A percentile compares a stretch with the other conserved stretches of the same genome.
These are phyloP conservation scores for Sorex maritimensis DNA, from an alignment of 2,797 vertebrate species.

Conservation along the genomic window DNA sequence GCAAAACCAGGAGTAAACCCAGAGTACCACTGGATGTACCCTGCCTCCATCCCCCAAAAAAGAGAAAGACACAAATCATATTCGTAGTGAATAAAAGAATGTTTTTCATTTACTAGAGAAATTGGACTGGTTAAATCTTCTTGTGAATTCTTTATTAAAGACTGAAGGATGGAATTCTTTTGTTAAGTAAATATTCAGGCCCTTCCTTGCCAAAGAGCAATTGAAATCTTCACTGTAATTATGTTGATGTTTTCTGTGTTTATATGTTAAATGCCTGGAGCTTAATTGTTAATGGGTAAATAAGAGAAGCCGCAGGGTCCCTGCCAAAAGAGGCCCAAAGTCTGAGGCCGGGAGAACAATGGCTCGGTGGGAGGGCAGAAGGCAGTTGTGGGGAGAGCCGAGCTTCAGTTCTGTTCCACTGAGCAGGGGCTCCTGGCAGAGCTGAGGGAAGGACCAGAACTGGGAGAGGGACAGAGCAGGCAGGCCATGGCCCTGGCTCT, in stretches of 20 bases:
- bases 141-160: conserved; percentile 83
- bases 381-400: background rate
- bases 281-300: conserved; percentile 86
- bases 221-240: conserved; percentile 83
- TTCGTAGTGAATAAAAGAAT: conserved; percentile 76
- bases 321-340: conserved; percentile 78
- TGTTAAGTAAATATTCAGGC: conserved; percentile 85
- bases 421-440: background rate
- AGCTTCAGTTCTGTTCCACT: background rate
- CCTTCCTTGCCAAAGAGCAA: conserved; percentile 83
- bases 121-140: conserved; percentile 77
- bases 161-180: conserved; percentile 81
- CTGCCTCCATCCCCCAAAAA: too few species aligned
- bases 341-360: conserved; percentile 38
- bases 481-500: background rate
- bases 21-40: too few species aligned
- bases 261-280: conserved; percentile 83
- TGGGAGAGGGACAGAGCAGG: background rate
- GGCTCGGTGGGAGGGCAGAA: background rate
- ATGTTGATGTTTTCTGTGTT: conserved; percentile 84
- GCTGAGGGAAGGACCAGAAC: background rate
- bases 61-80: conserved; percentile 63
- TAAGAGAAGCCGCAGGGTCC: conserved; percentile 62
- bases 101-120: conserved; percentile 82
- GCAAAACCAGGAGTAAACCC: too few species aligned